Evolutionary conservation across 2,888 invertebrate genomes (phyloP), one percentile per base, ranked within the genome.

Genomic region (Notodonta dromedarius): DNA sequence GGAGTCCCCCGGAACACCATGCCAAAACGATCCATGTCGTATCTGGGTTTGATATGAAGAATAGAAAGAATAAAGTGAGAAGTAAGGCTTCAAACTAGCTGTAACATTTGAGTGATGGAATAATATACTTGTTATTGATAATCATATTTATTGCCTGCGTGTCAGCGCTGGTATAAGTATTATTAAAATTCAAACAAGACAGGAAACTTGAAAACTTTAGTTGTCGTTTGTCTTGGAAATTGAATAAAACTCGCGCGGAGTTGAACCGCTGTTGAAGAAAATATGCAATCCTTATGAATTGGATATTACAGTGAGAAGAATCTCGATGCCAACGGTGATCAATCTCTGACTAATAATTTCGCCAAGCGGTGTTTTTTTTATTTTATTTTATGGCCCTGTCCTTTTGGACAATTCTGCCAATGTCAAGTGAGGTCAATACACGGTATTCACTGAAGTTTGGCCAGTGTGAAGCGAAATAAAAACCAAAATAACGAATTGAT

Each of bases 1-100:
- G 99, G 99, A 2, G 98, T 97, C 3, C 99, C 99, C 77, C 99
- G 95, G 88, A 99, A 99, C 7, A 99, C 99, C 71, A 99, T 98
- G 77, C 99, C 99, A 93, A 85, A 95, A 71, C 99, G 96, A 93
- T 99, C 99, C 99, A 99, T 99, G 88, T 99, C 99, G 84, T 99
- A 99, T 80, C 93, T 93, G 69, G 13, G 24, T 2, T 39, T 35
- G 14, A 54, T 14, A 14, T 12, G 39, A 12, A 39, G 9, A n/a
- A 39, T 48, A n/a, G 48, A 48, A 48, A 6, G 9, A 0, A 4
- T 11, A 42, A 42, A 12, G 42, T 42, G 42, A 42, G 42, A 11
- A 42, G 12, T 9, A 0, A 42, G 1, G 42, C 24, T 24, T 24
- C 24, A 24, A 24, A 24, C 2, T 2, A 24, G 1, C 1, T 35